phyloP scores from a whole-genome alignment of 2,797 vertebrate genomes.

The Acanthurus tractus region DNA sequence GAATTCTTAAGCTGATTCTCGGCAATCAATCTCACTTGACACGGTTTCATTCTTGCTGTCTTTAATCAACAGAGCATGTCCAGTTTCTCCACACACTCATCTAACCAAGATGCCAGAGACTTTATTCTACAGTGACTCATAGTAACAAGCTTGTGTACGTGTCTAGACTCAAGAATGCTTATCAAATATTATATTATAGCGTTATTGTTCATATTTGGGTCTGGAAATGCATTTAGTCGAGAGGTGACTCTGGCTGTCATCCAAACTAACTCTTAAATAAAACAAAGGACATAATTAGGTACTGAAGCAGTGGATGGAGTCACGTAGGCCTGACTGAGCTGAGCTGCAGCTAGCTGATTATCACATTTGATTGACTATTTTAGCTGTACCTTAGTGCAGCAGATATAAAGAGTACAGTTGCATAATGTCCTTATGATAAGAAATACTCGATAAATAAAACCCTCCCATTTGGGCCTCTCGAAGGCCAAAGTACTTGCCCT shows the following conservation, averaged over 20 bases:
- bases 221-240: slow-evolving; percentile 44
- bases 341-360: slow-evolving; percentile 42
- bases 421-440: slow-evolving; percentile 60
- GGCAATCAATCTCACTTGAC: neutral
- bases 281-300: slow-evolving; percentile 60
- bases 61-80: neutral
- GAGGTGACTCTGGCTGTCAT: slow-evolving; percentile 61
- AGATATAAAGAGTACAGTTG: slow-evolving; percentile 42
- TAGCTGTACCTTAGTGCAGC: slow-evolving; percentile 3
- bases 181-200: slow-evolving; percentile 28
- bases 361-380: slow-evolving; percentile 54
- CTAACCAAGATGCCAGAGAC: neutral
- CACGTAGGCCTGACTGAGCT: slow-evolving; percentile 72
- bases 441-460: slow-evolving; percentile 36
- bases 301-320: slow-evolving; percentile 60
- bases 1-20: neutral
- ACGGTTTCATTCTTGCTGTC: neutral
- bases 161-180: slow-evolving; percentile 27
- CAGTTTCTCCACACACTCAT: slow-evolving; percentile 8
- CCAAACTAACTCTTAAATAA: slow-evolving; percentile 57
- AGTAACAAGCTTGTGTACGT: slow-evolving; percentile 25
- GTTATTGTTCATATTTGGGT: slow-evolving; percentile 51
- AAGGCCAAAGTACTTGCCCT: slow-evolving; percentile 67
- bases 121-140: neutral
- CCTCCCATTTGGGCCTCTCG: slow-evolving; percentile 49